Base-by-base conservation (phyloP, 2,113 vertebrate species). In the Leptodactylus fuscus region DNA sequence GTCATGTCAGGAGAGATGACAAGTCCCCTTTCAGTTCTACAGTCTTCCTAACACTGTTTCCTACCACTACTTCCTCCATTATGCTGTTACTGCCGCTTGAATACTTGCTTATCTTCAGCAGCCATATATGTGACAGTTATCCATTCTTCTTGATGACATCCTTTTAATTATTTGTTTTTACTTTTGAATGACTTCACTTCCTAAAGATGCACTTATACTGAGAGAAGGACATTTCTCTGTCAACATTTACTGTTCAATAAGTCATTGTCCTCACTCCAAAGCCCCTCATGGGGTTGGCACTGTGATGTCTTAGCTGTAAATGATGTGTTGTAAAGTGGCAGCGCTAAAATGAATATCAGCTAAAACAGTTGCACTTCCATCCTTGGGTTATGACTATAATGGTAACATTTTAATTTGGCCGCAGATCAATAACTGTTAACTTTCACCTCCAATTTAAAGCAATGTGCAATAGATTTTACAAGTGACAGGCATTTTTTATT, bases 381-480 rank as follows among this genome's bases (percentile, higher is more conserved):
- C 8, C 24, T 65, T 44, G 11, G 38, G 53, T n/a, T 53, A 60
- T 62, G 9, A 48, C 18, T 83, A 62, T 83, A 58, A 81, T 73
- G 24, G 65, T 73, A 78, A 71, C 49, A 70, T 81, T 73, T 86
- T 67, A 46, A 70, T 46, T 29, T 44, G 34, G 48, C 34, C n/a
- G 71, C 60, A 32, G 77, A 86, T 86, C 84, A 81, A 86, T 86
- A 86, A 44, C 62, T 81, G 65, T 81, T 73, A 81, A 81, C 67
- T 86, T 79, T 85, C 46, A 65, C 48, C 34, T 80, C 36, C 27
- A 48, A 73, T 86, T 86, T 73, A 67, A 86, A 80, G 49, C 60
- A 86, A 81, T 73, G 49, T 60, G 49, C 44, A 69, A 24, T 58
- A 41, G 60, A 67, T 81, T 86, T 55, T 86, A 81, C 84, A 77